Conservation (phyloP, 2,113 vertebrate genomes). For the Pongo pygmaeus region DNA sequence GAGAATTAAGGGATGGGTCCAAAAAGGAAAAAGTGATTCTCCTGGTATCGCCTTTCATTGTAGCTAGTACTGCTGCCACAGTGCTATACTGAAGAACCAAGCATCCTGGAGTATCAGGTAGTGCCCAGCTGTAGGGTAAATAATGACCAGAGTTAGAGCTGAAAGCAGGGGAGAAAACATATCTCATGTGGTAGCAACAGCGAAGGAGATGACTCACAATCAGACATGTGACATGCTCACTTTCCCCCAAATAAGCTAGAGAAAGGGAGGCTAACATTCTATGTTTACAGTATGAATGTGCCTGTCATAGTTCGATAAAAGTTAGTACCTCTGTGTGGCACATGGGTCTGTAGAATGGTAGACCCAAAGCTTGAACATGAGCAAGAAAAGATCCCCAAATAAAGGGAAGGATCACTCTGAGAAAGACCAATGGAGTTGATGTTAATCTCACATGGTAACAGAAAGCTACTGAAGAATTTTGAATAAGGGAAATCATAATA, state of each 20-base stretch:
- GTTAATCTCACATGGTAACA: neutral
- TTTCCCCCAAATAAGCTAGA: neutral
- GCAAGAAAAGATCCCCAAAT: neutral
- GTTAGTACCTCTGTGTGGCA: neutral
- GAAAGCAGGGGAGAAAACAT: neutral
- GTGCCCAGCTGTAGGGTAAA: neutral
- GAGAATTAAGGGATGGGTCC: neutral
- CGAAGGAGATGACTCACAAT: neutral
- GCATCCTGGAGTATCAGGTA: neutral
- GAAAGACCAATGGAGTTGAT: neutral
- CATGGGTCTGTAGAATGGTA: neutral
- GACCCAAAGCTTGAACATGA: neutral
- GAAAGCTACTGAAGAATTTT: neutral
- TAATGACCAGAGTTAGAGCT: neutral
- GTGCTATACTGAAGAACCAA: neutral
- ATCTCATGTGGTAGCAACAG: neutral
- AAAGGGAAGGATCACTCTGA: neutral
- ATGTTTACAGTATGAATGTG: neutral
- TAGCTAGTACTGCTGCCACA: neutral
- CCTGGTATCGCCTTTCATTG: neutral
- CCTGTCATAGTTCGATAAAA: neutral
- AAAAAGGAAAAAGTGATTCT: neutral
- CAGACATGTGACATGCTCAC: neutral
- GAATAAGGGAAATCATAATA: neutral
- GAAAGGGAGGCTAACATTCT: neutral